Evolutionary conservation across 2,113 vertebrate species (phyloP).

Genomic region (Irena cyanogastra): DNA sequence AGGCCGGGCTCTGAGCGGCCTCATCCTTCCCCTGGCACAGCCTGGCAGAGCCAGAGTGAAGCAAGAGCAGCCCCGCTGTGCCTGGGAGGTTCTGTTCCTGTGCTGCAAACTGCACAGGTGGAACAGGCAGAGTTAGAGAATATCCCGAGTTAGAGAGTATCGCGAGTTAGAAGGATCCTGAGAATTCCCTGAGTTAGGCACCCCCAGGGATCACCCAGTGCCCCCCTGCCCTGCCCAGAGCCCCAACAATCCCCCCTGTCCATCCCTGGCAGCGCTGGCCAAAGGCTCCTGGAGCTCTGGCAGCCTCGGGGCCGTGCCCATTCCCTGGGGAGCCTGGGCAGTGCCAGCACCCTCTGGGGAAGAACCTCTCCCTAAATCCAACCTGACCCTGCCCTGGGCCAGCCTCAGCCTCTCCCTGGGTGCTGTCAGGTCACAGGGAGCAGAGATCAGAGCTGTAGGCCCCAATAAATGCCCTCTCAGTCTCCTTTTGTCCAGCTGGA

Average conservation of each 20-base stretch:
- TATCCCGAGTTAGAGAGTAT: no score
- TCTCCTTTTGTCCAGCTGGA: neutral
- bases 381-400: accelerated
- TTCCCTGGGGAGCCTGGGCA: neutral
- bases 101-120: accelerated
- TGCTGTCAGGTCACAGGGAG: neutral
- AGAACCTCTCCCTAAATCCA: neutral
- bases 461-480: neutral
- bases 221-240: accelerated
- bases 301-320: neutral
- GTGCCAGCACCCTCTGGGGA: neutral
- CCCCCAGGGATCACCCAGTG: accelerated
- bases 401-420: accelerated
- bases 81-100: no score
- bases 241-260: neutral
- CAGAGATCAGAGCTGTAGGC: neutral
- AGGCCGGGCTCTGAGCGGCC: neutral
- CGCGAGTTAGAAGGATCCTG: neutral
- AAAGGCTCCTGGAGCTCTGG: neutral
- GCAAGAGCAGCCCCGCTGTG: neutral
- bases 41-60: neutral
- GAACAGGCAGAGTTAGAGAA: neutral
- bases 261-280: neutral
- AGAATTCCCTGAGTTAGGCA: neutral
- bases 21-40: neutral